Percentiles rank a stretch among this genome's conserved stretches.
phyloP scores from a whole-genome alignment of 2,797 vertebrate genomes.

The Podargus strigoides region DNA sequence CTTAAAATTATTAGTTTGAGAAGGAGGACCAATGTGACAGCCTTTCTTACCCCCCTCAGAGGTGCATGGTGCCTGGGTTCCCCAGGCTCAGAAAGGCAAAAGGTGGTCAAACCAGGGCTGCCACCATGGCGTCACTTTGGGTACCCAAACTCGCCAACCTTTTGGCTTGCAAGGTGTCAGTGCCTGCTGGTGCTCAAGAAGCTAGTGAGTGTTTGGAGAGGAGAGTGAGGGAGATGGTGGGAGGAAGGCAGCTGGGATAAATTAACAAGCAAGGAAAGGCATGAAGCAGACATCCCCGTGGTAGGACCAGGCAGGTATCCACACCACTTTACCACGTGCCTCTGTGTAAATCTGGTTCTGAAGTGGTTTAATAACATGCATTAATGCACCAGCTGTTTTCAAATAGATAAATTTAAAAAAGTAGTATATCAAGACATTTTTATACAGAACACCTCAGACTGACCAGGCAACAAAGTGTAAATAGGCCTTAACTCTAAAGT shows the following conservation, averaged over 20 bases:
- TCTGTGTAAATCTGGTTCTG: neutral
- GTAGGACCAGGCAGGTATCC: neutral
- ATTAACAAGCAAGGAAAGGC: neutral
- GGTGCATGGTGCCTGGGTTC: fast-evolving
- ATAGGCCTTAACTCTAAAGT: neutral
- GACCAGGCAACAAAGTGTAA: neutral
- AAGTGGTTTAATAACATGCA: neutral
- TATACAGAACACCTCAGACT: neutral
- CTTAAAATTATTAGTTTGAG: neutral
- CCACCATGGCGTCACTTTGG: neutral
- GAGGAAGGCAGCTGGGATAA: neutral
- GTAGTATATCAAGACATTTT: neutral
- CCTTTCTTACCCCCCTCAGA: neutral
- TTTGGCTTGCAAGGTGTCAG: neutral
- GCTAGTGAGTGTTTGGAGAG: neutral
- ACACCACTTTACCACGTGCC: neutral
- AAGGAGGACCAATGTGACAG: neutral
- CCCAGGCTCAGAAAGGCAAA: neutral
- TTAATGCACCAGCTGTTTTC: neutral
- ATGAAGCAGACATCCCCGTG: neutral
- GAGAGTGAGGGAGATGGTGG: too few relatives aligned
- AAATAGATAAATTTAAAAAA: neutral
- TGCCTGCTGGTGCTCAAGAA: neutral
- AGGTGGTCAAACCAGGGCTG: neutral
- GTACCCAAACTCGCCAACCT: neutral